A percentile compares a stretch with the other conserved stretches of the same genome.
phyloP scores from a whole-genome alignment of 2,113 vertebrate genomes.

The Myrmophylax atrothorax region DNA sequence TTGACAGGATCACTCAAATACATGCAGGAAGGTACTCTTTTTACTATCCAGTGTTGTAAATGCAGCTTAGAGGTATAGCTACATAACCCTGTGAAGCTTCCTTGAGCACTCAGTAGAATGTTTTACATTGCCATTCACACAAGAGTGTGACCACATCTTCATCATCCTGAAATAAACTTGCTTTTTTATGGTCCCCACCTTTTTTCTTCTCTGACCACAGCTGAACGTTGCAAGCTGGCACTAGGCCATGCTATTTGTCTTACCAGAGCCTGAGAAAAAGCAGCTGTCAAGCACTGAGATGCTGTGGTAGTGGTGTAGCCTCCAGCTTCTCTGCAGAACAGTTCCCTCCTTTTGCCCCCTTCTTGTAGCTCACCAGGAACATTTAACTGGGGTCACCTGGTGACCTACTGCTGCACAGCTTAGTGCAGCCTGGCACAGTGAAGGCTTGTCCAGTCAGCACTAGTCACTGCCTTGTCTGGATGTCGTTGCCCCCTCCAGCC shows the following conservation, averaged over 20 bases:
- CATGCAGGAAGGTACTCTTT: background rate
- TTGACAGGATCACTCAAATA: background rate
- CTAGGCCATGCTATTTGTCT: background rate
- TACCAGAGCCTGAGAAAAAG: background rate
- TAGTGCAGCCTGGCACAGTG: background rate
- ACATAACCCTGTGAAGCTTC: background rate
- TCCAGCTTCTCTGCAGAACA: background rate
- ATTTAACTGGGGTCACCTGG: background rate
- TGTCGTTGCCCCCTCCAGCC: slow-evolving; percentile 58
- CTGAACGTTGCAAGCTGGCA: background rate
- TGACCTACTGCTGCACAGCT: background rate
- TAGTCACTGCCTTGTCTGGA: slow-evolving; percentile 42
- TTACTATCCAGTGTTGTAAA: background rate
- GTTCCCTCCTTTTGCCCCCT: background rate
- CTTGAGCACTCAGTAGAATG: background rate
- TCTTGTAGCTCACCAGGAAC: background rate
- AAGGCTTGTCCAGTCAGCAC: slow-evolving; percentile 42
- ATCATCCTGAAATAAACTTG: background rate
- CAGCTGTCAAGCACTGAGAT: background rate
- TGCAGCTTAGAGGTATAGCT: background rate
- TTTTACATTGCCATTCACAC: background rate
- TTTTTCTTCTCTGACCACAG: background rate
- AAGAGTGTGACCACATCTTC: background rate
- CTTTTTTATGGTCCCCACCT: background rate
- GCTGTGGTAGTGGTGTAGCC: background rate